Percentiles rank a stretch among this genome's conserved stretches.
phyloP scores from a whole-genome alignment of 2,888 invertebrate species.

The Chydorus sphaericus region DNA sequence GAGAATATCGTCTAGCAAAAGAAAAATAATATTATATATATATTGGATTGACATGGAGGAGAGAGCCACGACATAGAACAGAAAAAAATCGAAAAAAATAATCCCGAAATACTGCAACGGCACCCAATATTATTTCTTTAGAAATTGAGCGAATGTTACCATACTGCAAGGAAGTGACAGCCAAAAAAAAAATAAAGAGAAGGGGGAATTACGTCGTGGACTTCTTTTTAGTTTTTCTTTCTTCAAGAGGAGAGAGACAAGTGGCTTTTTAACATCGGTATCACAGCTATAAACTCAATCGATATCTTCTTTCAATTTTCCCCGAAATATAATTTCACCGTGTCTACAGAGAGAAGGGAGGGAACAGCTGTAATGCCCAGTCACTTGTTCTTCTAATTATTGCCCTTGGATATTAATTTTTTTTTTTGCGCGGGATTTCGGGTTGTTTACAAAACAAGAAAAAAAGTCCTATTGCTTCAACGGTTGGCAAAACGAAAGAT shows the following conservation, averaged over 20 bases:
- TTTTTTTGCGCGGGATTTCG: not conserved
- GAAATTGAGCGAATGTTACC: too few species aligned
- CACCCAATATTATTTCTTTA: conserved; percentile 1
- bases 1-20: conserved; percentile 6
- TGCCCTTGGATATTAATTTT: not conserved
- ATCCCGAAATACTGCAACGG: conserved; percentile 1
- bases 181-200: not conserved
- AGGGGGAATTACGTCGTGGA: not conserved
- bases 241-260: not conserved
- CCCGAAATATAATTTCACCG: too few species aligned
- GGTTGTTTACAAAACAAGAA: conserved; percentile 1
- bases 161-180: not conserved
- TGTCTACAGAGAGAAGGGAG: too few species aligned
- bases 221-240: too few species aligned
- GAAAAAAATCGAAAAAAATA: not conserved
- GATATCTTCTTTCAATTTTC: not conserved
- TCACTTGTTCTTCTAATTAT: not conserved
- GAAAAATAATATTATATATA: too few species aligned
- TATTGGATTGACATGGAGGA: too few species aligned
- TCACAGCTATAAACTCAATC: conserved; percentile 8
- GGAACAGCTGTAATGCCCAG: not conserved
- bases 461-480: too few species aligned
- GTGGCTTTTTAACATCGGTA: conserved; percentile 6
- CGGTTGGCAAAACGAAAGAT: too few species aligned
- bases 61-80: not conserved